Conservation (phyloP, 2,888 invertebrate genomes). For the Diarsia mendica region DNA sequence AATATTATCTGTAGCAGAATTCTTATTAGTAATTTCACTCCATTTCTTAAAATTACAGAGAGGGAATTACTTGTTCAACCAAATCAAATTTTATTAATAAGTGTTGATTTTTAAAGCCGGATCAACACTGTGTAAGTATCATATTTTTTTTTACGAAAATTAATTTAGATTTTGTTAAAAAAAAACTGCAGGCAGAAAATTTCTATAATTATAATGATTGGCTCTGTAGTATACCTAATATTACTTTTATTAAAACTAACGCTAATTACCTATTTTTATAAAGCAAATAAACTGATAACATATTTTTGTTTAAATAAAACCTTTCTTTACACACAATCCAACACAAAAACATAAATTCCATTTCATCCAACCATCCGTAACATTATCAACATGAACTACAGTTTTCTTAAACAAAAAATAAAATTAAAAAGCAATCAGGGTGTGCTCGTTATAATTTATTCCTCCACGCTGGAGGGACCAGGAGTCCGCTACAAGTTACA, state of each 20-base stretch:
- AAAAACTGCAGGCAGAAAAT: not conserved
- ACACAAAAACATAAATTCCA: not conserved
- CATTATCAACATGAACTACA: not conserved
- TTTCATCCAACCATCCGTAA: not conserved
- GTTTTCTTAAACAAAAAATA: conserved; percentile 48
- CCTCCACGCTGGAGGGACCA: conserved; percentile 64
- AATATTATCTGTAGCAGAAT: not conserved
- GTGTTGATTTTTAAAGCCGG: not conserved
- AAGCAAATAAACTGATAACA: too few species aligned
- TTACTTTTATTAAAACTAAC: too few species aligned
- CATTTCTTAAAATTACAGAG: not conserved
- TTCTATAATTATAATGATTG: not conserved
- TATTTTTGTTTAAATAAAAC: not conserved
- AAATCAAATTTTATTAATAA: not conserved
- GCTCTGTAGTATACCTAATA: too few species aligned
- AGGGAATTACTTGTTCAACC: not conserved
- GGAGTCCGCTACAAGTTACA: conserved; percentile 79
- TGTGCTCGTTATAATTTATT: conserved; percentile 70
- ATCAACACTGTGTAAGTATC: not conserved
- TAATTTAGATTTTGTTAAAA: not conserved
- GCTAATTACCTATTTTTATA: too few species aligned
- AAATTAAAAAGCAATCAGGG: conserved; percentile 72
- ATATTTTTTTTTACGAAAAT: too few species aligned
- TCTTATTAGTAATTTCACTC: not conserved
- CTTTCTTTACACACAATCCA: not conserved